Base-by-base conservation (phyloP, 23 tunicate genomes). In the Halocynthia aurantium region DNA sequence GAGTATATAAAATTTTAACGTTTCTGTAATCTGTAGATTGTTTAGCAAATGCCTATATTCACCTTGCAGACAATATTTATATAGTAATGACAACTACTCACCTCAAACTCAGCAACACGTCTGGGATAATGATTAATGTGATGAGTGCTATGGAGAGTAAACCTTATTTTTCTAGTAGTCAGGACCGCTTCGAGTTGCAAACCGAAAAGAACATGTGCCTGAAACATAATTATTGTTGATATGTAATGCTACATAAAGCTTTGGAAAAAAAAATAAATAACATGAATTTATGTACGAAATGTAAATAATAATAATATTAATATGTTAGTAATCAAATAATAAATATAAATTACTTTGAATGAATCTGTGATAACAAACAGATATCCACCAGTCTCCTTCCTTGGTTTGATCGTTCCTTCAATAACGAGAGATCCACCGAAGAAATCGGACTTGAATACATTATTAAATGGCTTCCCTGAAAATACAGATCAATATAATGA, bases 321-420 rank as follows among this genome's bases (percentile, higher is more conserved):
- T 31, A 31, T 31, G 44, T 31, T 31, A 31, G 44, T 31, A 31
- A 31, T 31, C 44, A 31, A 31, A 31, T 31, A 15, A 1, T 58
- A 58, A 58, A 15, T 58, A n/a, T n/a, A 13, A 65, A 40, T 11
- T 65, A 65, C 70, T 15, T 65, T 40, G 15, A 49, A 20, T 11
- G 70, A 49, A 15, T 65, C 70, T 10, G 70, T 65, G 9, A 65
- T 65, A 11, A 6, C 22, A 65, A 65, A 65, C 70, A 65, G 31
- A 15, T 10, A 65, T 10, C 70, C 70, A 15, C 31, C 19, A 65
- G 70, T 49, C 10, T 49, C 70, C 31, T 40, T 15, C 10, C 19
- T 5, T 20, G 19, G 70, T 65, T 65, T 65, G 0, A 65, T 15
- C 9, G 70, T 65, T 65, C 70, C 70, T 65, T 65, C 70, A 49